These are phyloP conservation scores for Aphrophora alni DNA, from an alignment of 2,888 invertebrate genomes.

Conservation along the genomic window DNA sequence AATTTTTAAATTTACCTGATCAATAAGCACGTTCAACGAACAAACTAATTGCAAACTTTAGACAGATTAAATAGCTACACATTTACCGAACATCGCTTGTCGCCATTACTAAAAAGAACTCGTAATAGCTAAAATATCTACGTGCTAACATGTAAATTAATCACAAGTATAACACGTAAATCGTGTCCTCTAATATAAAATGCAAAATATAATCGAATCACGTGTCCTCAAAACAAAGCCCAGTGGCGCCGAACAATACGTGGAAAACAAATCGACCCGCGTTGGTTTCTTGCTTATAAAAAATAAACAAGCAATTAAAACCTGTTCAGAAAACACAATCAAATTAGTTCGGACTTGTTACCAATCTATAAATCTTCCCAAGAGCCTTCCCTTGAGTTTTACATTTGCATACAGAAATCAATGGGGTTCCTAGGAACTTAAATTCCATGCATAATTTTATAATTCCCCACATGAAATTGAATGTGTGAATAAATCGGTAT, in stretches of 20 bases:
- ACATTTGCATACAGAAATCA: constrained; percentile 31
- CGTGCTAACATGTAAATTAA: too few species aligned
- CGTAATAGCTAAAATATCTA: too few species aligned
- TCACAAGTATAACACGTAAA: too few species aligned
- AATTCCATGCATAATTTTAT: constrained; percentile 37
- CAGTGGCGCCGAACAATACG: neutral
- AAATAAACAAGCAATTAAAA: constrained; percentile 1
- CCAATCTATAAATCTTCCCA: neutral
- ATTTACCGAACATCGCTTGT: too few species aligned
- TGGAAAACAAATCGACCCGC: neutral
- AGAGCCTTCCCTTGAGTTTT: too few species aligned
- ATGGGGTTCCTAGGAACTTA: constrained; percentile 22
- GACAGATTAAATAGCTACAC: too few species aligned
- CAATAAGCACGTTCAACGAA: too few species aligned
- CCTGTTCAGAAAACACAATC: neutral
- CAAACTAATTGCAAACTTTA: too few species aligned
- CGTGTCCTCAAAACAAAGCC: neutral
- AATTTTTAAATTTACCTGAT: too few species aligned
- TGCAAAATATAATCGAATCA: neutral
- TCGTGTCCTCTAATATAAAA: too few species aligned
- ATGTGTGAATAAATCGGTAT: neutral
- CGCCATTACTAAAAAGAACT: too few species aligned
- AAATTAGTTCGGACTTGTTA: neutral
- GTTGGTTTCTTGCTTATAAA: neutral
- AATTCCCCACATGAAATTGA: neutral